phyloP scores from a whole-genome alignment of 2,797 vertebrate genomes.

The Anas bahamensis region DNA sequence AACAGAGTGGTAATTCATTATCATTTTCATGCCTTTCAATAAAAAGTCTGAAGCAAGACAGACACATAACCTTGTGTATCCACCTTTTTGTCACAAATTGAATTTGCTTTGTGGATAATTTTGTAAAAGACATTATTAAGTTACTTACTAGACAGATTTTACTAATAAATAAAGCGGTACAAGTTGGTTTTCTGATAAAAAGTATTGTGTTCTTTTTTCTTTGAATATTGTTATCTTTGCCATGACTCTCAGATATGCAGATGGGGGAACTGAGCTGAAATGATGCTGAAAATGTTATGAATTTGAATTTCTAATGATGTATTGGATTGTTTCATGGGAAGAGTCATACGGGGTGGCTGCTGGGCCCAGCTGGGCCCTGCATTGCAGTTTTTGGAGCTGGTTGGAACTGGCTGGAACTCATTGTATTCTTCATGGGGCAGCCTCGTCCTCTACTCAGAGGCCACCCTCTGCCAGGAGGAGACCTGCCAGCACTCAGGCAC shows the following conservation, averaged over 20 bases:
- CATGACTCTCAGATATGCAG: fast-evolving
- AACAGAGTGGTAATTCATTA: not conserved
- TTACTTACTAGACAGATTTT: not conserved
- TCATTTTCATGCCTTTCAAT: not conserved
- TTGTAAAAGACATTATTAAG: not conserved
- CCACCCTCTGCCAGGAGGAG: fast-evolving
- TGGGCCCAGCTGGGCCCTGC: fast-evolving
- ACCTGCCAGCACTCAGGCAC: not conserved
- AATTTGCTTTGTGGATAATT: not conserved
- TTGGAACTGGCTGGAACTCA: fast-evolving
- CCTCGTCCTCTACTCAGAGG: fast-evolving
- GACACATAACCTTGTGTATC: not conserved
- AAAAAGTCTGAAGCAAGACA: not conserved
- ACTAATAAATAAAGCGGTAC: not conserved
- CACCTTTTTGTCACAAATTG: not conserved
- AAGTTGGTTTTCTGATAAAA: not conserved
- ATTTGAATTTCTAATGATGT: not conserved
- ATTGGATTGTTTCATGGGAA: not conserved
- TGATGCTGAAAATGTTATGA: not conserved
- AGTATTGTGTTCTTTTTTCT: not conserved
- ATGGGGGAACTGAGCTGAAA: not conserved
- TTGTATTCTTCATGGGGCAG: fast-evolving
- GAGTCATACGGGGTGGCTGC: fast-evolving
- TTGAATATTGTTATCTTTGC: not conserved
- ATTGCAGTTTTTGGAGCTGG: fast-evolving